Conservation (phyloP, 1,140 invertebrate species). For the Anagrus nilaparvatae region DNA sequence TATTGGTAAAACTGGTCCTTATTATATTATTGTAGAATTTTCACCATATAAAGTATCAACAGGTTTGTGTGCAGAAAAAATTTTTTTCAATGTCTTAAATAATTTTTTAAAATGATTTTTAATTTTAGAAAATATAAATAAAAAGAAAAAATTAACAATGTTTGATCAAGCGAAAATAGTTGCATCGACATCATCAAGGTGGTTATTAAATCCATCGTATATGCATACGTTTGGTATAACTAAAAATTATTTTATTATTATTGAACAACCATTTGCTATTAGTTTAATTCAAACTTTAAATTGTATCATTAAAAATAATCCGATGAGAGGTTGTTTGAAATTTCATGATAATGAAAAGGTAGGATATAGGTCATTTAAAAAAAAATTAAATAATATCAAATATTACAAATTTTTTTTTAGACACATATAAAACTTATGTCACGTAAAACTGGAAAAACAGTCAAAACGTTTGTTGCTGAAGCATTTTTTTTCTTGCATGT, state of each 20-base stretch:
- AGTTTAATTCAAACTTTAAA: constrained; percentile 50
- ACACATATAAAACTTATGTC: constrained; percentile 66
- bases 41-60: constrained; percentile 36
- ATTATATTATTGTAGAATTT: constrained; percentile 64
- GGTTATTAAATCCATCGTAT: constrained; percentile 68
- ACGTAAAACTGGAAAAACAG: constrained; percentile 48
- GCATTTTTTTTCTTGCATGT: constrained; percentile 81
- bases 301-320: constrained; percentile 50
- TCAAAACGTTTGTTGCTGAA: constrained; percentile 54
- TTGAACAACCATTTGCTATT: constrained; percentile 73
- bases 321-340: constrained; percentile 51
- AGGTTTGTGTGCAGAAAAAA: constrained; percentile 33
- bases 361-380: constrained; percentile 14
- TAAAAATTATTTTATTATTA: constrained; percentile 70
- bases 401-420: constrained; percentile 30
- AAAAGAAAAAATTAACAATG: constrained; percentile 43
- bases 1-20: constrained; percentile 53
- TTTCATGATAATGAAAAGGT: constrained; percentile 65
- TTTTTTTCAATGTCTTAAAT: not conserved
- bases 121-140: constrained; percentile 20
- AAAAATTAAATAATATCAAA: not conserved
- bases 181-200: constrained; percentile 59
- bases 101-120: not conserved
- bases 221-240: constrained; percentile 86
- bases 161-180: constrained; percentile 60